Evolutionary conservation across 2,113 vertebrate species (phyloP).

Genomic region (Scolopax mira): DNA sequence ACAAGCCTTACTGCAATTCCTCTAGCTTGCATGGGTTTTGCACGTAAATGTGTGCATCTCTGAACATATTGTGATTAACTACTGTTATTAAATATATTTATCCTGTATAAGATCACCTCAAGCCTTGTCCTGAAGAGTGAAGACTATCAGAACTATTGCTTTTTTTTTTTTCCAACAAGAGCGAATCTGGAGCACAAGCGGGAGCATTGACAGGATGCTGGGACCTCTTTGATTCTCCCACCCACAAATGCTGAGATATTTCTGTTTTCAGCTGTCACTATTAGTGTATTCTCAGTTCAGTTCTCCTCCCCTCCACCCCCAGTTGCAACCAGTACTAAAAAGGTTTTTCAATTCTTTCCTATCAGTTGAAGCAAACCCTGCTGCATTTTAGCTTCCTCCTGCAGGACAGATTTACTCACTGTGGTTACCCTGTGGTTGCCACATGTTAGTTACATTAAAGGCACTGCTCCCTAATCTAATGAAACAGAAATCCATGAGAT

Average conservation of each 20-base stretch:
- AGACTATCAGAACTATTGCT: not conserved
- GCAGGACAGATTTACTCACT: constrained; percentile 48
- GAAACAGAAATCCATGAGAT: constrained; percentile 34
- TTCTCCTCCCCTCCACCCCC: constrained; percentile 4
- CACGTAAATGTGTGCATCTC: not conserved
- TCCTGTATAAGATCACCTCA: not conserved
- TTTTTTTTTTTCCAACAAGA: not conserved
- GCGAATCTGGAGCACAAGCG: not conserved
- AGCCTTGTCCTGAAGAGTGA: not conserved
- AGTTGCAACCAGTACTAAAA: not conserved
- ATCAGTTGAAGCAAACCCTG: constrained; percentile 19
- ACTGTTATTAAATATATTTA: not conserved
- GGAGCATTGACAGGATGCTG: not conserved
- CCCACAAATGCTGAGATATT: not conserved
- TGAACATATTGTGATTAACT: not conserved
- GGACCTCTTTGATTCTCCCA: not conserved
- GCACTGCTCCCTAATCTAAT: constrained; percentile 10
- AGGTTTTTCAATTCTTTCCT: not conserved
- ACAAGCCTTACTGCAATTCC: not conserved
- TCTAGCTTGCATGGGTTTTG: not conserved
- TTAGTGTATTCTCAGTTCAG: constrained; percentile 31
- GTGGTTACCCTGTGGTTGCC: constrained; percentile 52
- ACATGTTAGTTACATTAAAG: constrained; percentile 47
- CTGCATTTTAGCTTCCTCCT: constrained; percentile 28
- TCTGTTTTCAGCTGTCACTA: constrained; percentile 46